Base-by-base conservation (phyloP, 2,113 vertebrate species). In the Struthidea cinerea region DNA sequence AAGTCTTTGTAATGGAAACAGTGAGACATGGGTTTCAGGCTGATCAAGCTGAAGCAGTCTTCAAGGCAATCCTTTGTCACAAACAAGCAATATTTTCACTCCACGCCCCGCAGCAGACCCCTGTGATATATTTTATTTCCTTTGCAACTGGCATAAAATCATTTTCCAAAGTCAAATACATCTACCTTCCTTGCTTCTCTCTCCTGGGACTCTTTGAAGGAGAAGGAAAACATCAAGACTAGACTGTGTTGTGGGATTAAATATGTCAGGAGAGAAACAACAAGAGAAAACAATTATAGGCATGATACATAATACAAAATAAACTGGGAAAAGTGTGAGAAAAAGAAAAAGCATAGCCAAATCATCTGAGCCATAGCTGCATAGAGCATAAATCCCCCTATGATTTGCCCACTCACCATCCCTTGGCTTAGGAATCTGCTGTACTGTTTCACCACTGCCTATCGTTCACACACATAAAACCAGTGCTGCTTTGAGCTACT, bases 151-250 rank as follows among this genome's bases (percentile, higher is more conserved):
- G 83, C 94, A 95, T 89, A 80, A 87, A 96, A 85, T 94, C n/a
- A 57, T 96, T 94, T 96, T 93, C 94, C 94, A 95, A 96, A 97
- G 94, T 96, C 93, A 97, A 96, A 93, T 79, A 92, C 92, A 87
- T 93, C 90, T 89, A 96, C 92, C 92, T 96, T 90, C 80, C 95
- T 87, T 87, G 41, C 61, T 84, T 87, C 22, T 87, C 83, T 89
- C 95, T 89, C 89, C 86, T 80, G 94, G 91, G 96, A 95, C 86
- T 81, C 92, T 95, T 95, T 95, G 94, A 96, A 94, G 94, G 92
- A 75, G 80, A 96, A 92, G 56, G 71, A 96, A 97, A 97, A 93
- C 93, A 94, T 93, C 88, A 94, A 96, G 92, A 94, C 88, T 81
- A 93, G 94, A 81, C 39, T 87, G 73, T 75, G 80, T 42, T 87